Conservation (phyloP, 2,797 vertebrate species). For the Eleutherodactylus coqui region DNA sequence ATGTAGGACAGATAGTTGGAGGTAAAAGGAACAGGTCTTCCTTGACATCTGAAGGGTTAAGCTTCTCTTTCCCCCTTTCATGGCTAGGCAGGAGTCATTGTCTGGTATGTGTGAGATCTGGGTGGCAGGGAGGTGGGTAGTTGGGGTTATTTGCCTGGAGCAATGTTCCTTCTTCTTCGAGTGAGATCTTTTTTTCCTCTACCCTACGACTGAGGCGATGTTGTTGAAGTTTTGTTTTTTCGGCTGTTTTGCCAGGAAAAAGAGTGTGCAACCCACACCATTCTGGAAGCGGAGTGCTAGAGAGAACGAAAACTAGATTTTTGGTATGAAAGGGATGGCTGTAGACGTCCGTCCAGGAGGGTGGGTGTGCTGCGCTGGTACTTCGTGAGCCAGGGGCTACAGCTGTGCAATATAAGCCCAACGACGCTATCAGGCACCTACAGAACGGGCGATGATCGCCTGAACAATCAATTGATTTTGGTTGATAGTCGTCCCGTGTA, state of each 20-base stretch:
- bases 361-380: background rate
- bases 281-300: background rate
- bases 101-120: background rate
- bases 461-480: no score
- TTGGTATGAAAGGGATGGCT: background rate
- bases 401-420: background rate
- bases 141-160: background rate
- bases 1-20: no score
- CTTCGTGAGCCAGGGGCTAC: background rate
- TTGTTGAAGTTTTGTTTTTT: constrained; percentile 13
- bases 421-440: no score
- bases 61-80: no score
- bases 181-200: constrained; percentile 22
- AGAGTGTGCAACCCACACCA: background rate
- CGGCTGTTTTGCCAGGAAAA: background rate
- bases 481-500: no score
- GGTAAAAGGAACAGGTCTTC: background rate
- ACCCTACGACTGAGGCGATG: background rate
- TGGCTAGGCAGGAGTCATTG: background rate
- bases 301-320: background rate
- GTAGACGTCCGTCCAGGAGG: background rate
- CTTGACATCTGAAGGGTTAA: background rate
- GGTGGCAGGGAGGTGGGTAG: background rate
- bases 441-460: no score
- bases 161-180: background rate